Conservation (phyloP, 2,888 invertebrate genomes). For the Ophion ventricosus region DNA sequence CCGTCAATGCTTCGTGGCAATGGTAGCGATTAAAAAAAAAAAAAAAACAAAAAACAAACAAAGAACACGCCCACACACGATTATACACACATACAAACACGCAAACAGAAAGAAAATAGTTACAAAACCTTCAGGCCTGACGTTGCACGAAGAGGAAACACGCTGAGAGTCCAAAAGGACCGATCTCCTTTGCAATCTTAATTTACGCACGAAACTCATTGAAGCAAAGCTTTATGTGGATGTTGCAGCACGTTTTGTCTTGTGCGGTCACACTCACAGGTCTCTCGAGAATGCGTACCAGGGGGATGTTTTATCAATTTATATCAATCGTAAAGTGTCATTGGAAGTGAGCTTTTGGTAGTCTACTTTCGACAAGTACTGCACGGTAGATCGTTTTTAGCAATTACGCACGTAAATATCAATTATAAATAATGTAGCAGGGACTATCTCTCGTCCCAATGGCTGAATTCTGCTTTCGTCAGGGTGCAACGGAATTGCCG, state of each 20-base stretch:
- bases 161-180: neutral
- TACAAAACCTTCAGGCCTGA: neutral
- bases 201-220: neutral
- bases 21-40: conserved; percentile 76
- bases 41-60: conserved; percentile 44
- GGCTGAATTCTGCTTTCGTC: too few relatives aligned
- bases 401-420: too few relatives aligned
- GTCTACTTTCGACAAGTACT: conserved; percentile 4
- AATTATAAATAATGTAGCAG: too few relatives aligned
- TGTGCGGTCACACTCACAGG: neutral
- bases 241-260: conserved; percentile 33
- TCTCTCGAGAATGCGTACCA: neutral
- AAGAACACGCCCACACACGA: conserved; percentile 13
- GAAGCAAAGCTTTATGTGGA: conserved; percentile 10
- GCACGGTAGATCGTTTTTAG: neutral
- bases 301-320: neutral
- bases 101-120: neutral
- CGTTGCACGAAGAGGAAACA: conserved; percentile 6
- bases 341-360: neutral
- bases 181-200: neutral
- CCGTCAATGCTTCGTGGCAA: conserved; percentile 80
- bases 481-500: too few relatives aligned
- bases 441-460: too few relatives aligned
- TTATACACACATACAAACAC: conserved; percentile 4
- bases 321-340: neutral